These are phyloP conservation scores for Erpornis zantholeuca DNA, from an alignment of 2,113 vertebrate genomes.

Conservation along the genomic window DNA sequence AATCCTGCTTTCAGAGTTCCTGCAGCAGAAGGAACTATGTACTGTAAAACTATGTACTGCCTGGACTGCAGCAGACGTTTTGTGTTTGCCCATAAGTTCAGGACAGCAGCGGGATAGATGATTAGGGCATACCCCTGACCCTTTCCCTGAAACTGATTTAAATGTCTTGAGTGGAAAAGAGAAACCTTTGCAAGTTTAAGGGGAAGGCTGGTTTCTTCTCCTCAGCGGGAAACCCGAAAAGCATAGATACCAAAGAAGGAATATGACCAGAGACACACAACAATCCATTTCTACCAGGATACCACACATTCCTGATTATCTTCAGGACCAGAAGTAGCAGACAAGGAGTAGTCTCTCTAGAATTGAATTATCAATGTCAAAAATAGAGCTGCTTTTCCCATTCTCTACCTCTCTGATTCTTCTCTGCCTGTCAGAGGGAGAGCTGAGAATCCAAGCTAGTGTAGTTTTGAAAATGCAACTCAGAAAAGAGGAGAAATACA, in stretches of 20 bases:
- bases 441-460: neutral
- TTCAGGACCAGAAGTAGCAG: neutral
- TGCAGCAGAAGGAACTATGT: neutral
- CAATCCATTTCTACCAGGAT: neutral
- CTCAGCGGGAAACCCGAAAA: neutral
- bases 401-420: neutral
- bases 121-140: neutral
- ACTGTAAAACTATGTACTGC: neutral
- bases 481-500: neutral
- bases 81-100: neutral
- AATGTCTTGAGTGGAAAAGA: neutral
- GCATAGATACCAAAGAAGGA: neutral
- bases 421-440: neutral
- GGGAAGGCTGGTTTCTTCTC: neutral
- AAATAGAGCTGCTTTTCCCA: neutral
- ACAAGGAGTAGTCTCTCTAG: neutral
- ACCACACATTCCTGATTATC: neutral
- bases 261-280: neutral
- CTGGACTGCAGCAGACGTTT: neutral
- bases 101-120: neutral
- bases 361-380: neutral
- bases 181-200: neutral
- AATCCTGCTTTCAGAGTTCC: constrained; percentile 41
- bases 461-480: neutral
- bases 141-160: neutral